Evolutionary conservation across 2,113 vertebrate genomes (phyloP).

Genomic region (human (Homo sapiens)): GRCh38 chr16:54676501-54677000

Average conservation of each 20-base stretch:
- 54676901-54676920: accelerated
- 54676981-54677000: not conserved
- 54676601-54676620: not conserved
- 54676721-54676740: not conserved
- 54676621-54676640: not conserved
- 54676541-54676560: not conserved
- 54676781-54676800: not conserved
- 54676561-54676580: not conserved
- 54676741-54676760: accelerated
- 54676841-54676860: not conserved
- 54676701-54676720: not conserved
- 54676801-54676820: not conserved
- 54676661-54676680: not conserved
- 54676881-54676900: not conserved
- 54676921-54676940: not conserved
- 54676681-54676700: not conserved
- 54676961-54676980: accelerated
- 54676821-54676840: not conserved
- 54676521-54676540: not conserved
- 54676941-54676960: not conserved
- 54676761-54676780: not conserved
- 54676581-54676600: not conserved
- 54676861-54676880: not conserved
- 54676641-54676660: not conserved
- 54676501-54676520: not conserved